phyloP scores from a whole-genome alignment of 2,888 invertebrate species.

The Priocnemis perturbator region DNA sequence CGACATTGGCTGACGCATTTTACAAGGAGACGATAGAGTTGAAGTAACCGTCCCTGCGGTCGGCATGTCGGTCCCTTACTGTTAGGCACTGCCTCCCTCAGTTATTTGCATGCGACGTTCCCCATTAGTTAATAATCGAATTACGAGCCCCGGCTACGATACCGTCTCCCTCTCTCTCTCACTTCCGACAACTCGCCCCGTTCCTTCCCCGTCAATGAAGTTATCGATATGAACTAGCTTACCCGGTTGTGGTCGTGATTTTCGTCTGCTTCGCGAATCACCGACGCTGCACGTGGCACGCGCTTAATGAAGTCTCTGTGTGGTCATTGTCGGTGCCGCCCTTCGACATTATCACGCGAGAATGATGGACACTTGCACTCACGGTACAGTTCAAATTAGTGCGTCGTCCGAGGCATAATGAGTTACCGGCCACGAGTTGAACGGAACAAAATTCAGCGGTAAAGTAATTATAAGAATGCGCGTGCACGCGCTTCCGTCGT shows the following conservation, averaged over 20 bases:
- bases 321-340: not conserved
- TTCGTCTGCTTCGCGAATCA: conserved; percentile 18
- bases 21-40: not conserved
- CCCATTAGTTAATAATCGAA: conserved; percentile 54
- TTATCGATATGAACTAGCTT: conserved; percentile 10
- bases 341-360: not conserved
- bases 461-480: no score
- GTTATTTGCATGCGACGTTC: conserved; percentile 49
- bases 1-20: no score
- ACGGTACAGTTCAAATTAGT: not conserved
- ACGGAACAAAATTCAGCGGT: no score
- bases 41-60: not conserved
- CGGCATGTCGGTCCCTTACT: conserved; percentile 7
- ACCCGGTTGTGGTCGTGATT: conserved; percentile 14
- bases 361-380: not conserved
- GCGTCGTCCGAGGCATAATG: no score
- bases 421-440: not conserved
- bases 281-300: conserved; percentile 1
- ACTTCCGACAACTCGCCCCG: conserved; percentile 1
- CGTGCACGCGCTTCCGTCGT: no score
- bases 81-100: conserved; percentile 21
- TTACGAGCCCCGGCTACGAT: conserved; percentile 35
- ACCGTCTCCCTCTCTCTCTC: not conserved
- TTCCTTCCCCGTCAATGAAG: conserved; percentile 19
- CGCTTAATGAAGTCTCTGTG: not conserved